Base-by-base conservation (phyloP, 2,113 vertebrate genomes). In the Dryoscopus gambensis region DNA sequence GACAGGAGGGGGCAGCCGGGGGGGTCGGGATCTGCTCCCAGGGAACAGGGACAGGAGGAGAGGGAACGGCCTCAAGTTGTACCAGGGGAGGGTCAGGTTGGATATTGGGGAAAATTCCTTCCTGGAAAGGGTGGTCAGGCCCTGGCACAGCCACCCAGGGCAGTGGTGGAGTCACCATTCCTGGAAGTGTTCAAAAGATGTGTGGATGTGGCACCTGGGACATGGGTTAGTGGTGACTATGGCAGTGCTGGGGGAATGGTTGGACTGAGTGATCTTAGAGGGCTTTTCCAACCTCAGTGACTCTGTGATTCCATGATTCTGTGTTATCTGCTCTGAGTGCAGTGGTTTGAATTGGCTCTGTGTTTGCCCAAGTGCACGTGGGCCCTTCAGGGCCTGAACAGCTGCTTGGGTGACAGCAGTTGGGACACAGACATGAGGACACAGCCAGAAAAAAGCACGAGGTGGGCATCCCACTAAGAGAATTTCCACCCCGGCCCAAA, bases 51-150 rank as follows among this genome's bases (percentile, higher is more conserved):
- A 55, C 56, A 42, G 63, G 25, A 83, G 0, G 1, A 40, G 40
- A 23, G 30, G 30, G 2, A 83, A 23, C 0, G 0, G 35, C n/a
- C 3, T 35, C 47, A 35, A 0, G 25, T 2, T 35, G 40, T 1
- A 5, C 25, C 70, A 49, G 47, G 7, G 30, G 35, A 84, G 10
- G 15, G 3, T n/a, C 11, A 30, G 28, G 23, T 24, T 52, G 23
- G 4, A 35, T 67, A 46, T 24, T 4, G 44, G 44, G 23, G 3
- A n/a, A 59, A 49, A 56, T 6, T 56, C 23, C 18, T 63, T 37
- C 12, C 3, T 11, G 30, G 21, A 37, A 68, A 33, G 31, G 18
- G 2, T 49, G 25, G 30, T 40, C 14, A 40, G 47, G 46, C n/a
- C 4, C 19, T 60, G 69, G 30, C 20, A 46, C 19, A 67, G 3